phyloP scores from a whole-genome alignment of 2,113 vertebrate genomes.

The Channa argus region DNA sequence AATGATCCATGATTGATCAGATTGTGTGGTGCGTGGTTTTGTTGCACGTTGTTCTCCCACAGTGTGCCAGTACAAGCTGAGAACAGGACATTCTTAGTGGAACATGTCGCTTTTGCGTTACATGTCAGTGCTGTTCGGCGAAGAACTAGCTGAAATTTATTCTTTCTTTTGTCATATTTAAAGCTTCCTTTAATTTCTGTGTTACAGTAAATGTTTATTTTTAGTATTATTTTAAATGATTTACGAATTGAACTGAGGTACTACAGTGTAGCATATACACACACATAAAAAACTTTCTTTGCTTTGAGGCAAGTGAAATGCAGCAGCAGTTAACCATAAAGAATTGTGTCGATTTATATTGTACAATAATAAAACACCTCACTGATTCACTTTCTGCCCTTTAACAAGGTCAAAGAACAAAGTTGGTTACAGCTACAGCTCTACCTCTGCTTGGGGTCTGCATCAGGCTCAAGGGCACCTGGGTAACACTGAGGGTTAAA shows the following conservation, averaged over 20 bases:
- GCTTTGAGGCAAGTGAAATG: not conserved
- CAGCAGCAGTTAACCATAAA: not conserved
- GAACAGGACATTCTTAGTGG: slow-evolving; percentile 42
- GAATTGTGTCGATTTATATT: not conserved
- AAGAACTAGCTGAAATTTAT: not conserved
- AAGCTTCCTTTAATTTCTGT: not conserved
- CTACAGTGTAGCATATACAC: not conserved
- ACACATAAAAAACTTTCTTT: not conserved
- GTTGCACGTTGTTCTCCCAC: slow-evolving; percentile 16
- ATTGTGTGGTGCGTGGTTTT: not conserved
- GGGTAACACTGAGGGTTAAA: not conserved
- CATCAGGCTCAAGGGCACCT: not conserved
- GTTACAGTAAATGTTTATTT: not conserved
- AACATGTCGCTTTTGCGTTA: slow-evolving; percentile 41
- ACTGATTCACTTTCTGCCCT: not conserved
- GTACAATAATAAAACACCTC: slow-evolving; percentile 10
- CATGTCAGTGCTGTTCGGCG: slow-evolving; percentile 25
- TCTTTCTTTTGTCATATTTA: not conserved
- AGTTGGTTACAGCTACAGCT: not conserved
- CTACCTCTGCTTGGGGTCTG: not conserved
- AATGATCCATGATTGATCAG: slow-evolving; percentile 41
- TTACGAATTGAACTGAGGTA: too few species aligned
- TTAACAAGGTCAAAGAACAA: slow-evolving; percentile 14
- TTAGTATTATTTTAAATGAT: not conserved
- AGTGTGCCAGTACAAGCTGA: slow-evolving; percentile 32